Evolutionary conservation across 2,888 invertebrate species (phyloP), one percentile per base, ranked within the genome.

Genomic region (Luperina testacea): DNA sequence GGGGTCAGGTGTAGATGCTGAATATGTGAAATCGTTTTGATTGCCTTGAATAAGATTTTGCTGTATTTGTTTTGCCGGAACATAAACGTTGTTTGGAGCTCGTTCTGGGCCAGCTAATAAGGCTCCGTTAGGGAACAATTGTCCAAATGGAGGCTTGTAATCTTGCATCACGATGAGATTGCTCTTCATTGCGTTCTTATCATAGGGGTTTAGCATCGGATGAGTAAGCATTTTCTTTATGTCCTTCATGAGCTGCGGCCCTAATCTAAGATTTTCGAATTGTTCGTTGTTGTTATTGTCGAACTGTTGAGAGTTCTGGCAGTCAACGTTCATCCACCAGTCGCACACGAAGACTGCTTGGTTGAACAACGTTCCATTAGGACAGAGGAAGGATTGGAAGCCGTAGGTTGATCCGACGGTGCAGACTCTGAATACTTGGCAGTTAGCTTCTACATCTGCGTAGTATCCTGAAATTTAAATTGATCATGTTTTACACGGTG

Each of bases 281-380:
- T 96, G 95, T 64, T 97, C 94, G 67, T 96, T 97, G 80, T 95
- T 95, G 48, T 90, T 92, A 81, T 94, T 96, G 83, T 95, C 95
- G 9, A 92, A 88, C 78, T 95, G 93, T 78, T 94, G 93, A 5
- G 97, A 95, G 51, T 95, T 91, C 59, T 95, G 94, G 87, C 98
- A 98, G 84, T 97, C 96, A 0, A 98, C 98, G 87, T 97, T 97
- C 95, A 97, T 97, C 98, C 98, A 98, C 98, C 98, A 98, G 89
- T 97, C 97, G 87, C 98, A 98, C 4, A 97, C 97, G 79, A 97
- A 96, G 5, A 97, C 96, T 72, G 97, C 97, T 93, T 98, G 98
- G 88, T 97, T 97, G 92, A 98, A 98, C 42, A 97, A 94, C 17
- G 98, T 98, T 79, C 98, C 98, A 88, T 98, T 97, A 9, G 98